Conservation (phyloP, 1,140 invertebrate genomes). For the Anadara kagoshimensis region DNA sequence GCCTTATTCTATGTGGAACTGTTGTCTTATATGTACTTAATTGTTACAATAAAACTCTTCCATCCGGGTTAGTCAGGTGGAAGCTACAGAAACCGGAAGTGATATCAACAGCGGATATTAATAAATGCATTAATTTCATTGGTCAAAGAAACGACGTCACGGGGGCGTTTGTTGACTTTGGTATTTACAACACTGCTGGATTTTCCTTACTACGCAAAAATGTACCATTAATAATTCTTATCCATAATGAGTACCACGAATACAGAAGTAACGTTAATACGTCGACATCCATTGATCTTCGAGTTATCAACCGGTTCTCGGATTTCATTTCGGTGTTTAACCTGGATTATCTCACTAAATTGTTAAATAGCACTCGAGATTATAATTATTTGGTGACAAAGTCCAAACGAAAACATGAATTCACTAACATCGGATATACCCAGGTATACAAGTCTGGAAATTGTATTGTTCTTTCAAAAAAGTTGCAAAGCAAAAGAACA, state of each 20-base stretch:
- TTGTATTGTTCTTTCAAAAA: no score
- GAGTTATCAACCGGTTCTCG: slow-evolving; percentile 49
- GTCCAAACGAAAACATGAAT: neutral
- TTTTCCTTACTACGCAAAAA: slow-evolving; percentile 60
- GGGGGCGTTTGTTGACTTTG: slow-evolving; percentile 63
- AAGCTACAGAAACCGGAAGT: no score
- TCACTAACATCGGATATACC: neutral
- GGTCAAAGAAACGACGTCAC: slow-evolving; percentile 56
- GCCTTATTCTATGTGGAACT: no score
- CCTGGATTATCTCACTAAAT: slow-evolving; percentile 52
- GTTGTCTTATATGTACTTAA: no score
- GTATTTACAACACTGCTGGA: slow-evolving; percentile 60
- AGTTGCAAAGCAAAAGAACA: no score
- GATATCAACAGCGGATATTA: slow-evolving; percentile 45
- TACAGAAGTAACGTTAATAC: slow-evolving; percentile 25
- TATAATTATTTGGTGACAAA: slow-evolving; percentile 66
- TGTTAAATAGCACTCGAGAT: slow-evolving; percentile 48
- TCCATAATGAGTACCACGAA: slow-evolving; percentile 65
- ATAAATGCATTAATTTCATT: slow-evolving; percentile 62
- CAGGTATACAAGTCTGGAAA: neutral
- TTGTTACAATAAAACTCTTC: no score
- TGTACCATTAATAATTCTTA: slow-evolving; percentile 59
- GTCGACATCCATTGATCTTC: slow-evolving; percentile 23
- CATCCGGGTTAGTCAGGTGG: no score
- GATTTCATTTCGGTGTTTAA: slow-evolving; percentile 62